phyloP scores from a whole-genome alignment of 2,888 invertebrate species.

The Cephus rjabovi region DNA sequence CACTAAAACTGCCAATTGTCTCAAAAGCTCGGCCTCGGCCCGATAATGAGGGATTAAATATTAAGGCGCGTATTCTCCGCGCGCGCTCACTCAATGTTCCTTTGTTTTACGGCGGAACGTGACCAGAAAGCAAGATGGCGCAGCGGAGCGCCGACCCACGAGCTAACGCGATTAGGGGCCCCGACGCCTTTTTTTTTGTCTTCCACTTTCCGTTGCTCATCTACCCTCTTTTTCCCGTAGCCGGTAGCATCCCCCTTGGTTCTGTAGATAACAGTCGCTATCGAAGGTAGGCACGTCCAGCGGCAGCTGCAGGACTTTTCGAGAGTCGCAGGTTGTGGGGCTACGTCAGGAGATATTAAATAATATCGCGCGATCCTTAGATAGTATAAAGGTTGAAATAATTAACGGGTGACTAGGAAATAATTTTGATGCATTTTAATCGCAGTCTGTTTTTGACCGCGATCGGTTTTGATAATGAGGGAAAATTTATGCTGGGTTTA shows the following conservation, averaged over 20 bases:
- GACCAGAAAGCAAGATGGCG: slow-evolving; percentile 65
- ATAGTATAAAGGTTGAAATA: not conserved
- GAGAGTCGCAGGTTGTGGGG: not conserved
- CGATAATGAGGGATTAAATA: slow-evolving; percentile 66
- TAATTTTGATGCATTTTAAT: not conserved
- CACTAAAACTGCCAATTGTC: slow-evolving; percentile 63
- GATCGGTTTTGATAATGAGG: not conserved
- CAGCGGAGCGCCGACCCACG: slow-evolving; percentile 10
- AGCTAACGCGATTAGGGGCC: slow-evolving; percentile 28
- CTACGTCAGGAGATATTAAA: not conserved
- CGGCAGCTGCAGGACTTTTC: not conserved
- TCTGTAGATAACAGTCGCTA: not conserved
- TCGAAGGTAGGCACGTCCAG: not conserved
- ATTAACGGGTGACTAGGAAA: not conserved
- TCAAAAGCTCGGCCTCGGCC: slow-evolving; percentile 59
- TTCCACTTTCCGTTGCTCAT: not conserved
- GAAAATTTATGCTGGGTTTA: not conserved
- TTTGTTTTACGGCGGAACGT: slow-evolving; percentile 65
- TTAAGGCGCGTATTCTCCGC: slow-evolving; percentile 56
- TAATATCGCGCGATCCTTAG: not conserved
- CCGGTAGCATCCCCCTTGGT: not conserved
- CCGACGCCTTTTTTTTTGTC: slow-evolving; percentile 7
- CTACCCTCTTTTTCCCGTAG: not conserved
- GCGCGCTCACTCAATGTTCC: slow-evolving; percentile 51
- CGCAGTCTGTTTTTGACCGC: not conserved